Base-by-base conservation (phyloP, 37 sponge, comb jelly and placozoan species). In the Chondrilla cf. caribensis region DNA sequence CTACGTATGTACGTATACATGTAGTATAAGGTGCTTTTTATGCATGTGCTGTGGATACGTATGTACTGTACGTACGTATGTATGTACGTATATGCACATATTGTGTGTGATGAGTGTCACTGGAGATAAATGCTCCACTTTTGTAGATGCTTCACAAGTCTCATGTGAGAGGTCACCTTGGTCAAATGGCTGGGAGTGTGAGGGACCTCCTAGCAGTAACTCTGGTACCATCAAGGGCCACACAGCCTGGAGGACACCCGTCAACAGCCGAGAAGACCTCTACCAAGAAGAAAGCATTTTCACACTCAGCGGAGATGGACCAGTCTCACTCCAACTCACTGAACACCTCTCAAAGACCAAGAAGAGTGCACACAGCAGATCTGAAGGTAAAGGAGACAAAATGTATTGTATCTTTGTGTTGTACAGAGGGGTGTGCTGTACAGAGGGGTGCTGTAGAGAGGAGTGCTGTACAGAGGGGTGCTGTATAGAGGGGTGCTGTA, bases 321-420 rank as follows among this genome's bases (percentile, higher is more conserved):
- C 35, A 33, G 68, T 33, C 31, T 28, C 31, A 1, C 68, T 33
- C 35, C 33, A 33, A 29, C 17, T n/a, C 68, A 67, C 31, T 59
- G 60, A 59, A 26, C 3, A 2, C 26, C 25, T 26, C 9, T 2
- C 60, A 59, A 26, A 59, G 25, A 8, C 3, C n/a, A n/a, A n/a
- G n/a, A 33, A 67, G 68, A 67, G 68, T 67, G 33, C n/a, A 67
- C 17, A 67, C 68, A 67, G 68, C 68, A 31, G 68, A 67, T 18
- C 68, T 67, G 68, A 67, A 67, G 68, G 68, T 28, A 33, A 26
- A 26, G 9, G 25, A 59, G 60, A 26, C 22, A 2, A 59, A 59
- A n/a, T n/a, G n/a, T n/a, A n/a, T n/a, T n/a, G n/a, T n/a, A n/a
- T n/a, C n/a, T n/a, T n/a, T n/a, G n/a, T n/a, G n/a, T n/a, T n/a